phyloP scores from a whole-genome alignment of 2,888 invertebrate genomes.

The Erebia aethiops region DNA sequence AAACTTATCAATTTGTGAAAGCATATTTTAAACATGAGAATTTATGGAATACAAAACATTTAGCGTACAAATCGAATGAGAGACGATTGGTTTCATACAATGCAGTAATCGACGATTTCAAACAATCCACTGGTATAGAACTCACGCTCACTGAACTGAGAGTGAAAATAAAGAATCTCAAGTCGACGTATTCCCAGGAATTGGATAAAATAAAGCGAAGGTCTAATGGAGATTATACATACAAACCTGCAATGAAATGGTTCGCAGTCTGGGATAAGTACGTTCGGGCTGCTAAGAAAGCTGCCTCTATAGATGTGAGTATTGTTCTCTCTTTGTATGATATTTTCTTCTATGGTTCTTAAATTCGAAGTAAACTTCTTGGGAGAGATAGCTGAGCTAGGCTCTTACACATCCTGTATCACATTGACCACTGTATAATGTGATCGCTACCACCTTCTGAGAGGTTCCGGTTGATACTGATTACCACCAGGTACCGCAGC shows the following conservation, averaged over 20 bases:
- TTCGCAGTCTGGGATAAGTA: conserved; percentile 61
- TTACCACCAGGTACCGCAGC: no score
- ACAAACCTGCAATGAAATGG: conserved; percentile 63
- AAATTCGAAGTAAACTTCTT: neutral
- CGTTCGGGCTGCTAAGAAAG: conserved; percentile 33
- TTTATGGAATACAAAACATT: conserved; percentile 68
- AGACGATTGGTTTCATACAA: conserved; percentile 60
- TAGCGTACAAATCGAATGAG: conserved; percentile 61
- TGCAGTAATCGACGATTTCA: conserved; percentile 57
- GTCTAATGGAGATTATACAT: conserved; percentile 51
- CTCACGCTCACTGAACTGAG: conserved; percentile 57
- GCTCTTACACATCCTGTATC: no score
- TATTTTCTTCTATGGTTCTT: neutral
- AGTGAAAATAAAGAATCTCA: conserved; percentile 62
- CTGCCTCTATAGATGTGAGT: conserved; percentile 5
- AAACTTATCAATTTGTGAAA: conserved; percentile 73
- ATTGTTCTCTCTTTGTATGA: no score
- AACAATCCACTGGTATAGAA: conserved; percentile 56
- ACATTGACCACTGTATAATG: no score
- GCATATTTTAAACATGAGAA: conserved; percentile 67
- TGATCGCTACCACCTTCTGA: no score
- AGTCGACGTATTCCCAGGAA: conserved; percentile 65
- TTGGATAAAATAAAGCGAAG: conserved; percentile 60
- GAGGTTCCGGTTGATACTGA: no score
- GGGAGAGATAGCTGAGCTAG: no score